Conservation (phyloP, 2,113 vertebrate species). For the Microcebus lehilahytsara region DNA sequence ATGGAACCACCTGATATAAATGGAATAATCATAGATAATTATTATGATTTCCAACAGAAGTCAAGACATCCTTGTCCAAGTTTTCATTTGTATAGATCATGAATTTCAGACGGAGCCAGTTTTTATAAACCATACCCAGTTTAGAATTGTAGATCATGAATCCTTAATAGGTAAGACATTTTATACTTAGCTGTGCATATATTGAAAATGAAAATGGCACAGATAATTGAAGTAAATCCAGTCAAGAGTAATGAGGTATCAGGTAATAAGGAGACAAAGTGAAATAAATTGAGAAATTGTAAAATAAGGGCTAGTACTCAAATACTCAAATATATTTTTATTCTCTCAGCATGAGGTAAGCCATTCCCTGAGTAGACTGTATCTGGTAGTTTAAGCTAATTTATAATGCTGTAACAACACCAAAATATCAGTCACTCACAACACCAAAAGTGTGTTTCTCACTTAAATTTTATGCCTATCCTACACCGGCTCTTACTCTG, state of each 20-base stretch:
- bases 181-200: not conserved
- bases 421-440: not conserved
- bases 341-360: not conserved
- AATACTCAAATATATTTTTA: not conserved
- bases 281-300: not conserved
- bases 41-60: not conserved
- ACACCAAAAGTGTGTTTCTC: not conserved
- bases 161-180: not conserved
- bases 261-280: not conserved
- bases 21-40: not conserved
- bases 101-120: not conserved
- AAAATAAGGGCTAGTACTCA: not conserved
- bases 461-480: not conserved
- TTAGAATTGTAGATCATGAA: not conserved
- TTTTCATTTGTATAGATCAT: not conserved
- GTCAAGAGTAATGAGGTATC: not conserved
- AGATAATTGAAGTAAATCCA: not conserved
- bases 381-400: not conserved
- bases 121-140: not conserved
- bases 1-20: not conserved
- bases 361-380: not conserved
- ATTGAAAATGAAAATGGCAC: not conserved
- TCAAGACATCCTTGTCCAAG: not conserved
- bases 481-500: not conserved
- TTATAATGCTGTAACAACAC: not conserved